These are phyloP conservation scores for Clytia hemisphaerica DNA, from an alignment of 30 jellyfish, hydroid and myxozoan genomes.

Conservation along the genomic window DNA sequence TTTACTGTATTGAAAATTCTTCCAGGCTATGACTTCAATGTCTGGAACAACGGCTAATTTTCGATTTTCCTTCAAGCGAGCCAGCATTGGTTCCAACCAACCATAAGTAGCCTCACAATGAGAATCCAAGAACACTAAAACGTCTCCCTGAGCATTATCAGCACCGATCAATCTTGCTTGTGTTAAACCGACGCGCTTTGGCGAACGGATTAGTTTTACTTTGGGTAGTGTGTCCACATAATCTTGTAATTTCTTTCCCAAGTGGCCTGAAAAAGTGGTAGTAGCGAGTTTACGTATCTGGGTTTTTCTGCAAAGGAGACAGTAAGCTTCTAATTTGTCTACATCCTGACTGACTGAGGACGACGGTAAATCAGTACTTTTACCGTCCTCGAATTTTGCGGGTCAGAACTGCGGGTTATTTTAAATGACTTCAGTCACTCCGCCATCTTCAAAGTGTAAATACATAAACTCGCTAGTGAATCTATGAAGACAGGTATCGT, in stretches of 20 bases:
- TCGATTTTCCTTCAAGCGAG: conserved; percentile 69
- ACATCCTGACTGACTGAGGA: too few relatives aligned
- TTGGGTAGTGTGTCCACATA: conserved; percentile 42
- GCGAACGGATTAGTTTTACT: conserved; percentile 76
- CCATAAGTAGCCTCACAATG: conserved; percentile 97
- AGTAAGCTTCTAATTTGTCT: too few relatives aligned
- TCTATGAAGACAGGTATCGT: too few relatives aligned
- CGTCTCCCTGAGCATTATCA: conserved; percentile 91
- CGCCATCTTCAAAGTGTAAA: too few relatives aligned
- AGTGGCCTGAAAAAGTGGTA: conserved; percentile 43
- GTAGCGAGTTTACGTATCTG: background rate
- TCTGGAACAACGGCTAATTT: conserved; percentile 92
- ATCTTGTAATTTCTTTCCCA: conserved; percentile 42
- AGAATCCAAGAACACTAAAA: conserved; percentile 89
- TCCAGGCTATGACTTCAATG: conserved; percentile 92
- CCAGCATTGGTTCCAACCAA: conserved; percentile 96
- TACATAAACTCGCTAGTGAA: too few relatives aligned
- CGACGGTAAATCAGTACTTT: too few relatives aligned
- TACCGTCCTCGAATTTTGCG: too few relatives aligned
- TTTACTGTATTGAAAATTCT: conserved; percentile 69
- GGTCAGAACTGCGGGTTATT: too few relatives aligned
- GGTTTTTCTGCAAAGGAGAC: too few relatives aligned
- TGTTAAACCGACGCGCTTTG: conserved; percentile 93
- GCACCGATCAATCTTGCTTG: conserved; percentile 97
- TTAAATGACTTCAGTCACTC: background rate